phyloP scores from a whole-genome alignment of 2,797 vertebrate species.

The Onychomys leucogaster region DNA sequence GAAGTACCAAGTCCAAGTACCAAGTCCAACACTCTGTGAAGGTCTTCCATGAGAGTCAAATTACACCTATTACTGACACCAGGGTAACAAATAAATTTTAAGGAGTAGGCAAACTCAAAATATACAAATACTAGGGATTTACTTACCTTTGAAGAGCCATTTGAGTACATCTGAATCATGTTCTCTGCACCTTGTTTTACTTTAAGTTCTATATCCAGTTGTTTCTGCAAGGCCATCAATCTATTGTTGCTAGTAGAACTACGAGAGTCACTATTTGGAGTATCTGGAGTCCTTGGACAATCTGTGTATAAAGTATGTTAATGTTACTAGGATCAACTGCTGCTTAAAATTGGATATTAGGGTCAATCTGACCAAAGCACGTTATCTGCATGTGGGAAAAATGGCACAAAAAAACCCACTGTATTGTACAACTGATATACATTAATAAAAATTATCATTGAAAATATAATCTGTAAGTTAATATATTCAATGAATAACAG shows the following conservation, averaged over 20 bases:
- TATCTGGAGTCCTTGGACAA: constrained; percentile 96
- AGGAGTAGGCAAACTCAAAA: neutral
- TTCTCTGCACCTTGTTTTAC: constrained; percentile 99
- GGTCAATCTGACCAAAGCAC: neutral
- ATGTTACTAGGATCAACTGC: constrained; percentile 41
- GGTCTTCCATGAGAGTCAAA: neutral
- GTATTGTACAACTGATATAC: neutral
- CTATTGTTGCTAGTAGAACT: constrained; percentile 93
- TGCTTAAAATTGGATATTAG: neutral
- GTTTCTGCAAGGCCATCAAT: constrained; percentile 95
- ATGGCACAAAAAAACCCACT: neutral
- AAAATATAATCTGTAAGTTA: neutral
- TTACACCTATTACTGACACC: neutral
- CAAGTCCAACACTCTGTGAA: neutral
- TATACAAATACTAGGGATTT: neutral
- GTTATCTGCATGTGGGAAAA: neutral
- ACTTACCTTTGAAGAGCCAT: constrained; percentile 96
- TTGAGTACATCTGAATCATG: constrained; percentile 99
- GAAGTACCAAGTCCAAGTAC: neutral
- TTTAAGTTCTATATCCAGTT: constrained; percentile 98
- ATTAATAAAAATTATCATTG: neutral
- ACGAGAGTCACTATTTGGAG: constrained; percentile 94
- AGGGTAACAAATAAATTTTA: neutral
- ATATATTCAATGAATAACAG: constrained; percentile 56
- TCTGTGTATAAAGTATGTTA: constrained; percentile 89